A percentile compares a stretch with the other conserved stretches of the same genome.
Evolutionary conservation across 2,113 vertebrate genomes (phyloP).

Genomic region (Ornithorhynchus anatinus): DNA sequence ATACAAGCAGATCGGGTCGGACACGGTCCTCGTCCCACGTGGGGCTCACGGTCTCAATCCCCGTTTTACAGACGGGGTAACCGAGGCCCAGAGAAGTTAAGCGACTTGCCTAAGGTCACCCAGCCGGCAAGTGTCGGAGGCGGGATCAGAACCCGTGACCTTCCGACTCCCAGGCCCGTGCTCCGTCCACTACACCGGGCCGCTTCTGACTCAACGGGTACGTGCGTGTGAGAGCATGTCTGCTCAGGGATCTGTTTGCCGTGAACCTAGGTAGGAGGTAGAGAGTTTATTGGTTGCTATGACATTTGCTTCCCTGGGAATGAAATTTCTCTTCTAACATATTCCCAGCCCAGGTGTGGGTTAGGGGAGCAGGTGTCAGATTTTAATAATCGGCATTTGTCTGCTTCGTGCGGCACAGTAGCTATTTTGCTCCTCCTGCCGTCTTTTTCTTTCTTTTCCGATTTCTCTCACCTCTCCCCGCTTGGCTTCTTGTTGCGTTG

Average conservation of each 20-base stretch:
- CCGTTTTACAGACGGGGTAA: no score
- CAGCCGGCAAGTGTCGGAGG: no score
- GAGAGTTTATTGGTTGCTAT: constrained; percentile 23
- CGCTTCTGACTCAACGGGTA: no score
- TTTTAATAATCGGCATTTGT: constrained; percentile 33
- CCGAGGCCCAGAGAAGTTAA: no score
- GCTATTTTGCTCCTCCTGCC: constrained; percentile 12
- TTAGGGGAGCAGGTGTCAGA: not conserved
- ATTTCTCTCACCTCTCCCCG: not conserved
- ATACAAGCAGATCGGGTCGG: no score
- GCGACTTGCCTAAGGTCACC: no score
- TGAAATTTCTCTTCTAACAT: constrained; percentile 13
- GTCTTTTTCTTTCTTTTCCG: not conserved
- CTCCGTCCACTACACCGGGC: no score
- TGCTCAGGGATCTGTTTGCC: constrained; percentile 26
- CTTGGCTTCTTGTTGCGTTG: constrained; percentile 2
- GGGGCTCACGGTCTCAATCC: no score
- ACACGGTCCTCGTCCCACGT: no score
- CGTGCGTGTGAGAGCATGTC: no score
- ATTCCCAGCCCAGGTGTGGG: constrained; percentile 28
- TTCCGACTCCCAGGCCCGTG: no score
- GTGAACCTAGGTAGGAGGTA: not conserved
- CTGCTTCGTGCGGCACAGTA: constrained; percentile 10
- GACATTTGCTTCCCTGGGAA: constrained; percentile 23
- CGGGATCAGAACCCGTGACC: no score